Conservation (phyloP, 2,888 invertebrate genomes). For the Yponomeuta plumbellus region DNA sequence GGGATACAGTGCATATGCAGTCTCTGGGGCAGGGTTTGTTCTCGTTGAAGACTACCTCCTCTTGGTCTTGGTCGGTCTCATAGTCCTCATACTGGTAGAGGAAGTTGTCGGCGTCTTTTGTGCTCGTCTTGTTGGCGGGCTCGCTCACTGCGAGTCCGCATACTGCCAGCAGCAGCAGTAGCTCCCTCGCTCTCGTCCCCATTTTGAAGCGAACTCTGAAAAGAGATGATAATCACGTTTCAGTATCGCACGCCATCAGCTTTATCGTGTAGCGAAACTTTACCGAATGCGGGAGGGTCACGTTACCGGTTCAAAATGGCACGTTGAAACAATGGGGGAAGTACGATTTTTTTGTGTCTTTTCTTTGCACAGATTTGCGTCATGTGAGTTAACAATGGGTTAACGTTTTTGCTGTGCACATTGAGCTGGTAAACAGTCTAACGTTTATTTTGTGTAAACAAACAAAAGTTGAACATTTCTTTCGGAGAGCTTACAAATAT, state of each 20-base stretch:
- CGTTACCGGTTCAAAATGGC: constrained; percentile 30
- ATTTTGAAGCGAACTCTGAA: constrained; percentile 72
- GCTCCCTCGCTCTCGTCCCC: constrained; percentile 71
- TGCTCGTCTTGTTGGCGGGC: constrained; percentile 53
- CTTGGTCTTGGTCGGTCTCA: constrained; percentile 66
- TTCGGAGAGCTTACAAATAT: neutral
- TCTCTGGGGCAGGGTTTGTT: constrained; percentile 78
- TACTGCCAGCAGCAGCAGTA: constrained; percentile 64
- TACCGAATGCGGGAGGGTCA: constrained; percentile 24
- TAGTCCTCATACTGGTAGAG: constrained; percentile 66
- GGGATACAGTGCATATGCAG: constrained; percentile 78
- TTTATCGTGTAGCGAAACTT: neutral
- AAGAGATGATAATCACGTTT: constrained; percentile 32
- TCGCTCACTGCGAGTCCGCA: constrained; percentile 53
- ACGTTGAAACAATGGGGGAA: neutral
- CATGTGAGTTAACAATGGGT: constrained; percentile 36
- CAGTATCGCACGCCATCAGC: neutral
- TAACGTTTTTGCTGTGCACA: constrained; percentile 28
- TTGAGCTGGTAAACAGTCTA: constrained; percentile 5
- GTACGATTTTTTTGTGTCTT: constrained; percentile 21
- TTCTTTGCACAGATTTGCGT: constrained; percentile 33
- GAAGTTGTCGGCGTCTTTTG: constrained; percentile 43
- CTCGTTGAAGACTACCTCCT: constrained; percentile 64
- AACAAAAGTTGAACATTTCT: constrained; percentile 10
- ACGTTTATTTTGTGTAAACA: constrained; percentile 6